Evolutionary conservation across 1,140 invertebrate species (phyloP).

Genomic region (Polypedilum vanderplanki): DNA sequence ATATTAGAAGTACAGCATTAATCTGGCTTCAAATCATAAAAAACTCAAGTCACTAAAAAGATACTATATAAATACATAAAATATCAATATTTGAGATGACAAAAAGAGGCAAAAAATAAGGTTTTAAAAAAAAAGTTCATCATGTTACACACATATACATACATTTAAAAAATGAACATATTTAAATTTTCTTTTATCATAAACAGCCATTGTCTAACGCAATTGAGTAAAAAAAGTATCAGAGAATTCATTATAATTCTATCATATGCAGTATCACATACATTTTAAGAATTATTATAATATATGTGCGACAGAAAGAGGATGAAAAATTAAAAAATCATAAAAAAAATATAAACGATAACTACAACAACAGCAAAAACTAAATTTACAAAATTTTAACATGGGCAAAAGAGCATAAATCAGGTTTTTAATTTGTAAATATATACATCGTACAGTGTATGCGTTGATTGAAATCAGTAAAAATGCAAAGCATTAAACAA

Average conservation of each 20-base stretch:
- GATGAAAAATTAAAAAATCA: conserved; percentile 1
- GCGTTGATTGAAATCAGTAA: neutral
- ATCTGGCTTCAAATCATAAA: neutral
- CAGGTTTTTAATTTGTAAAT: conserved; percentile 3
- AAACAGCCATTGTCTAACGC: neutral
- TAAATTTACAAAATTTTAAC: neutral
- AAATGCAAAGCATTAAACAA: conserved; percentile 15
- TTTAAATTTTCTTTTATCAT: neutral
- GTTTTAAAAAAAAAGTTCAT: neutral
- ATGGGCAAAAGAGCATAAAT: conserved; percentile 27
- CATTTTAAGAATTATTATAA: conserved; percentile 2
- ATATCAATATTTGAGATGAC: neutral
- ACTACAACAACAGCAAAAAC: neutral
- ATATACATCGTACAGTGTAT: neutral
- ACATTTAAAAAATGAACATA: neutral
- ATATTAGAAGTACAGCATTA: neutral
- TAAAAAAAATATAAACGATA: too few species aligned
- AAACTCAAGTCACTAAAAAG: neutral
- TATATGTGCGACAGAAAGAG: neutral
- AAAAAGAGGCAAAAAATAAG: neutral
- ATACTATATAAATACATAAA: neutral
- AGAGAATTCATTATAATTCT: conserved; percentile 22
- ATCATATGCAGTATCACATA: conserved; percentile 28
- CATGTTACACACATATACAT: neutral
- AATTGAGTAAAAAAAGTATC: too few species aligned